Evolutionary conservation across 1,140 invertebrate species (phyloP).

Genomic region (Thaumatotibia leucotreta): DNA sequence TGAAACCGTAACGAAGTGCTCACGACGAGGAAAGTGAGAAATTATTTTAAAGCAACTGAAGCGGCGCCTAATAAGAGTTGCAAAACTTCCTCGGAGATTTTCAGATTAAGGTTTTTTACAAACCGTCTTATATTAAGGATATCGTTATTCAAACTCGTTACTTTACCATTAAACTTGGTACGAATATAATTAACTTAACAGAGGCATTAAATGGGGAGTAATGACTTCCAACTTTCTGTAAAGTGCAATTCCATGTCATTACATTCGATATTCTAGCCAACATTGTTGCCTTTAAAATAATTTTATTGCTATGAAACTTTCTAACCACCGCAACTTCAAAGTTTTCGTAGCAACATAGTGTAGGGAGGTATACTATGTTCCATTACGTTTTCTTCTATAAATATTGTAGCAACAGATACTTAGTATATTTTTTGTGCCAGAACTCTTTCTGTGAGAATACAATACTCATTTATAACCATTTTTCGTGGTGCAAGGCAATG

Average conservation of each 20-base stretch:
- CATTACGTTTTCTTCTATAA: background rate
- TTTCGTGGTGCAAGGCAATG: too few species aligned
- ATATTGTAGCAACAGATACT: too few species aligned
- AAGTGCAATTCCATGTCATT: background rate
- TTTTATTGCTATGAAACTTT: background rate
- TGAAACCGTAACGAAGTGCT: constrained; percentile 53
- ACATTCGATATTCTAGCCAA: background rate
- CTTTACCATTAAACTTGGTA: background rate
- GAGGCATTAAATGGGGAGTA: background rate
- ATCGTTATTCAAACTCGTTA: background rate
- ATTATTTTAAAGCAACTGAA: constrained; percentile 52
- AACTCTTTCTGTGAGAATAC: too few species aligned
- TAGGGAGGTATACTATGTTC: background rate
- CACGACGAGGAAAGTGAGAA: constrained; percentile 48
- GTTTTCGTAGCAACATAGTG: background rate
- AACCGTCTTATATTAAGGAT: background rate
- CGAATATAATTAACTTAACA: background rate
- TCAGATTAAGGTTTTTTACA: constrained; percentile 5
- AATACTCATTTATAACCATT: too few species aligned
- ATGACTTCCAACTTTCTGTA: background rate
- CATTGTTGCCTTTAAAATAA: background rate
- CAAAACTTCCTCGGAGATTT: constrained; percentile 43
- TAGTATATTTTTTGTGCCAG: too few species aligned
- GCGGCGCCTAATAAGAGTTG: constrained; percentile 40
- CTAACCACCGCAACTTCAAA: background rate